phyloP scores from a whole-genome alignment of 2,888 invertebrate species.

The Girardia tigrina region DNA sequence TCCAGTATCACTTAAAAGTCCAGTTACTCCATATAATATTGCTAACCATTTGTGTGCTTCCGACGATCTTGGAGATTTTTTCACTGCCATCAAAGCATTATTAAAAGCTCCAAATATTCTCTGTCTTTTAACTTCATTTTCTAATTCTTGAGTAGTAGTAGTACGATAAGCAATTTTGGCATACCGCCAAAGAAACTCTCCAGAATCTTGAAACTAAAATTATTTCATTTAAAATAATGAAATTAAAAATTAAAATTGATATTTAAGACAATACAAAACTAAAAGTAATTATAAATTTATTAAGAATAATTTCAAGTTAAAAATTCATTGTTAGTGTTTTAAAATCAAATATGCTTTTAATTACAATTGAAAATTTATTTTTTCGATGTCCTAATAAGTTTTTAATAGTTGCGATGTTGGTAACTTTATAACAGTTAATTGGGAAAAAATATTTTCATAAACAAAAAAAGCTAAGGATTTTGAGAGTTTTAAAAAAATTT shows the following conservation, averaged over 20 bases:
- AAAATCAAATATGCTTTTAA: too few species aligned
- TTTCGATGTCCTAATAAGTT: too few species aligned
- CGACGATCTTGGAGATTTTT: conserved; percentile 52
- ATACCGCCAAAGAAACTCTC: conserved; percentile 50
- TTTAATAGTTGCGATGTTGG: too few species aligned
- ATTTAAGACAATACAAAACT: too few species aligned
- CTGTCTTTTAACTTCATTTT: conserved; percentile 45
- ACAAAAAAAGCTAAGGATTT: too few species aligned
- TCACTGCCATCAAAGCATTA: conserved; percentile 55
- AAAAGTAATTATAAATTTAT: background rate
- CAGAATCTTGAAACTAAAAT: conserved; percentile 39
- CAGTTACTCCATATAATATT: conserved; percentile 54
- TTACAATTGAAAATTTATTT: too few species aligned
- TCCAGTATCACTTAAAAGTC: conserved; percentile 56
- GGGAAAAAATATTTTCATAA: too few species aligned
- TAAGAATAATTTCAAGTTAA: too few species aligned
- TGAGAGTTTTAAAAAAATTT: too few species aligned
- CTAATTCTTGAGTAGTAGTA: conserved; percentile 42
- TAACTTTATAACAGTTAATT: too few species aligned
- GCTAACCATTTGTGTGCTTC: conserved; percentile 60
- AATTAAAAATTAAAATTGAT: background rate
- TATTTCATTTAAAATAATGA: background rate
- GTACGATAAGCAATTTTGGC: conserved; percentile 50
- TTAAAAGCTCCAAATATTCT: conserved; percentile 53
- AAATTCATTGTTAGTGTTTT: too few species aligned